phyloP scores from a whole-genome alignment of 2,113 vertebrate species.

The Ciconia stormi region DNA sequence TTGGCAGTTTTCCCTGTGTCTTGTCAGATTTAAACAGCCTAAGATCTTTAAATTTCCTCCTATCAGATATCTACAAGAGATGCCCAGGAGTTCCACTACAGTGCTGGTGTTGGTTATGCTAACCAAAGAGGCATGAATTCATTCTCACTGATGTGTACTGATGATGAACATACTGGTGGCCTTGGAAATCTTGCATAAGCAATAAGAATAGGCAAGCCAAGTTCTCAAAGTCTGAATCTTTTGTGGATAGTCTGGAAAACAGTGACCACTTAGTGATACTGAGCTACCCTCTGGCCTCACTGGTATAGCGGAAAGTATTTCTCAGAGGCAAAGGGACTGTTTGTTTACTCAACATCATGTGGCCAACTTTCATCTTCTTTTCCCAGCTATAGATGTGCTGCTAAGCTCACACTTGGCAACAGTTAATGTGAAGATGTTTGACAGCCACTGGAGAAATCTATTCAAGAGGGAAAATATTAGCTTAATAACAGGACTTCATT shows the following conservation, averaged over 20 bases:
- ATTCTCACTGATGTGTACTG: not conserved
- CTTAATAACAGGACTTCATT: conserved; percentile 13
- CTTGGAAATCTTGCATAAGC: not conserved
- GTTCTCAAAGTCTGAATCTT: conserved; percentile 14
- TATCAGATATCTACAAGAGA: not conserved
- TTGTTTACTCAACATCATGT: conserved; percentile 16
- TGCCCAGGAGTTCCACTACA: not conserved
- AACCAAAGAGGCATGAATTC: not conserved
- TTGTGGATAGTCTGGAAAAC: conserved; percentile 5
- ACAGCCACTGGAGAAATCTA: conserved; percentile 42
- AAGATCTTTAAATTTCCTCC: not conserved
- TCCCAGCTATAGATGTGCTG: conserved; percentile 20
- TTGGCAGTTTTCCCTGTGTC: not conserved
- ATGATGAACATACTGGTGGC: not conserved
- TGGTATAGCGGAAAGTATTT: conserved; percentile 11
- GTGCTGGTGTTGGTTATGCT: not conserved
- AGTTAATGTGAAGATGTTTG: conserved; percentile 45
- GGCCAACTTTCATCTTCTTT: conserved; percentile 38
- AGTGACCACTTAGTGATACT: not conserved
- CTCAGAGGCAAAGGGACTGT: conserved; percentile 13
- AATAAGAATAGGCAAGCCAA: not conserved
- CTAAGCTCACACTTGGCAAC: conserved; percentile 28
- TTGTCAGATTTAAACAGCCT: not conserved
- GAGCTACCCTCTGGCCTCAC: not conserved
- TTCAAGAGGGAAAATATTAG: conserved; percentile 39